Evolutionary conservation across 2,888 invertebrate genomes (phyloP), one percentile per base, ranked within the genome.

Genomic region (Pterobdella sp.): DNA sequence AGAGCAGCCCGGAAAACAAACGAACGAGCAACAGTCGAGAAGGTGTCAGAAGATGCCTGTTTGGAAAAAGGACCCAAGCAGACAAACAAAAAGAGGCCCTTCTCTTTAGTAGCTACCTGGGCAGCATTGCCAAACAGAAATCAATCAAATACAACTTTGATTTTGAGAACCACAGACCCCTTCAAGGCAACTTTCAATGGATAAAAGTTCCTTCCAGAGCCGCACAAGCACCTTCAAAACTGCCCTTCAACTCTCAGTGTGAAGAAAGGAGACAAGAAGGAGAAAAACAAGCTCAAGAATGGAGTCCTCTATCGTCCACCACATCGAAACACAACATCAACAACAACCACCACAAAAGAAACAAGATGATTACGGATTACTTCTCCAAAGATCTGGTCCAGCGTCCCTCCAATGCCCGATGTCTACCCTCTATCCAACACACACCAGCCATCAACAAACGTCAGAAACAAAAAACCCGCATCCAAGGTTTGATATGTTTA

Each of bases 151-250:
- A 56, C 60, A 56, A 56, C n/a, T 56, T 56, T 26, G 60, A 56
- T 26, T 56, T 56, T 56, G 60, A 56, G 60, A 56, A 56, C n/a
- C 60, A 56, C 4, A 56, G 60, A n/a, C 60, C 60, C n/a, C 60
- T 56, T 4, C 3, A 22, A 56, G 60, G 60, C 60, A 56, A 56
- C 60, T 56, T 26, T 26, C 60, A 56, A 26, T 56, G 60, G 60
- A 26, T 56, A 4, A 26, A 56, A 22, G 60, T 56, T n/a, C 60
- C 60, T 26, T 26, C n/a, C 60, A 22, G 4, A 22, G 18, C 7
- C 7, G n/a, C n/a, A n/a, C n/a, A n/a, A n/a, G n/a, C n/a, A n/a
- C n/a, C n/a, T n/a, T n/a, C n/a, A n/a, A n/a, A n/a, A n/a, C n/a
- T n/a, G n/a, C n/a, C n/a, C n/a, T n/a, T n/a, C n/a, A n/a, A 22